Percentiles rank a stretch among this genome's conserved stretches.
These are phyloP conservation scores for Latrodectus elegans DNA, from an alignment of 2,888 invertebrate genomes.

Conservation along the genomic window DNA sequence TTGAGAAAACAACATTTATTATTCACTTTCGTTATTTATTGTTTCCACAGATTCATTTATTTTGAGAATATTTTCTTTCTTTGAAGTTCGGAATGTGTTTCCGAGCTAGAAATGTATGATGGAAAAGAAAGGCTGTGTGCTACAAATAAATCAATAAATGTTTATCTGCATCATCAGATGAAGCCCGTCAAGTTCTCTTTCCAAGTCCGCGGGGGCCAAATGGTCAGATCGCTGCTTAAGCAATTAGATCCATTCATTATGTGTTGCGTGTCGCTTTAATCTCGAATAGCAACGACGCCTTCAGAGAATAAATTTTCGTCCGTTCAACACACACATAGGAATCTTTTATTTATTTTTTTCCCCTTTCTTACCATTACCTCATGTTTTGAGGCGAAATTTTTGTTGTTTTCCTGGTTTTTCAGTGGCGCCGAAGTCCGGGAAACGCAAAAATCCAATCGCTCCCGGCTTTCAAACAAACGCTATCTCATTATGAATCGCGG, in stretches of 20 bases:
- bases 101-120: too few relatives aligned
- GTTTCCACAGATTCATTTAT: too few relatives aligned
- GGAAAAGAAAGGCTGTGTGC: too few relatives aligned
- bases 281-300: slow-evolving; percentile 48
- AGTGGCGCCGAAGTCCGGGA: slow-evolving; percentile 30
- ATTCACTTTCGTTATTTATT: too few relatives aligned
- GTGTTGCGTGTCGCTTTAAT: slow-evolving; percentile 63
- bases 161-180: too few relatives aligned
- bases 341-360: not conserved
- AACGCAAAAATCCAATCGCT: slow-evolving; percentile 61
- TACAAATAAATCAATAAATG: too few relatives aligned
- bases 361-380: slow-evolving; percentile 29
- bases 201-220: slow-evolving; percentile 28
- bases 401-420: slow-evolving; percentile 39
- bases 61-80: too few relatives aligned
- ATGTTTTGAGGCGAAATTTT: slow-evolving; percentile 53
- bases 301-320: slow-evolving; percentile 45
- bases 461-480: slow-evolving; percentile 61
- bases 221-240: slow-evolving; percentile 66
- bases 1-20: too few relatives aligned
- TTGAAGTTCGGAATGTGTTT: too few relatives aligned
- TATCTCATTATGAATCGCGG: slow-evolving; percentile 63
- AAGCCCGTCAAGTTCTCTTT: slow-evolving; percentile 7
- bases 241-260: slow-evolving; percentile 61
- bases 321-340: not conserved